Evolutionary conservation across 2,797 vertebrate genomes (phyloP), one percentile per base, ranked within the genome.

Genomic region (Lepilemur septentrionalis): DNA sequence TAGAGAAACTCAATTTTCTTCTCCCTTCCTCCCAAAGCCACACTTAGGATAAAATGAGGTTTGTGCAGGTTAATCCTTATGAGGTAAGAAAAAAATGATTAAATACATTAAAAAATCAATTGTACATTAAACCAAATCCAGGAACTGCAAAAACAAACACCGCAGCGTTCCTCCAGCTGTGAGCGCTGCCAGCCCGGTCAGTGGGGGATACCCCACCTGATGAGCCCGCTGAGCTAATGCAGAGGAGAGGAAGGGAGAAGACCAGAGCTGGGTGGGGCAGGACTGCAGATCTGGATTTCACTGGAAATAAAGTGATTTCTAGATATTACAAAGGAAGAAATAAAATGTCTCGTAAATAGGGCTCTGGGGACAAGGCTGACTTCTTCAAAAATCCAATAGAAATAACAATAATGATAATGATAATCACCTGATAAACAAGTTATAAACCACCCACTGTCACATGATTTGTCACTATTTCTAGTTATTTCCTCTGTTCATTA

Each of bases 91-190:
- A 97, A 98, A 97, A 96, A 97, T 97, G 87, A 98, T 97, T 97
- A 98, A 98, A 95, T 97, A 97, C 97, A 97, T 98, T 98, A 25
- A 89, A 97, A 98, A 98, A 98, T 98, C 98, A 98, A 98, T 98
- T 94, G 97, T 95, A 98, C 98, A 98, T 97, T 97, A 98, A 98
- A 96, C 95, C 96, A 96, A 97, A 97, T 97, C 96, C 97, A 97
- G 95, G 95, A 97, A 97, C 96, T 95, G 94, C 79, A 76, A 91
- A 96, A 96, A 94, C 96, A 97, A 94, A 96, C 84, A 93, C 78
- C 17, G 0, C 92, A 35, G 94, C 3, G 0, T 76, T 76, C 93
- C 91, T 85, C 50, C 78, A 72, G 86, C 41, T 2, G 41, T 30
- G 7, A 83, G 96, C 83, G 41, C 93, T 22, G 84, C 93, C 70